Conservation (phyloP, 2,113 vertebrate genomes). For the Lycocorax pyrrhopterus region DNA sequence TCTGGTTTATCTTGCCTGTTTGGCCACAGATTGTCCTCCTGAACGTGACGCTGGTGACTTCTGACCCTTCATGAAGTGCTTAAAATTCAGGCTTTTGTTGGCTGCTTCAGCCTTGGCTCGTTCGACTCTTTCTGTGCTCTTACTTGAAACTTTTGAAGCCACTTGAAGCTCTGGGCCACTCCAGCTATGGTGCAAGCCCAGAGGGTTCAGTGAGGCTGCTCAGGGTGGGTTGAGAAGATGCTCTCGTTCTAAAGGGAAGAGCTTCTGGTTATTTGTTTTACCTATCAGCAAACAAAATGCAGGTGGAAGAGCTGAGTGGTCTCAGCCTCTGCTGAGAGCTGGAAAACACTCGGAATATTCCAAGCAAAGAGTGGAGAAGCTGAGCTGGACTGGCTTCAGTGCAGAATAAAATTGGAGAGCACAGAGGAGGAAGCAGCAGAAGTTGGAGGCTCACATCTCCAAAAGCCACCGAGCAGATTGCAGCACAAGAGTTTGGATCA, state of each 20-base stretch:
- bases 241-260: not conserved
- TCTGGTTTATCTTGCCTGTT: not conserved
- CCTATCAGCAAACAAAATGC: not conserved
- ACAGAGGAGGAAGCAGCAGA: not conserved
- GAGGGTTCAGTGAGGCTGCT: not conserved
- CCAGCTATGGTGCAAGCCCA: not conserved
- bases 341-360: not conserved
- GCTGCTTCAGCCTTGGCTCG: accelerated
- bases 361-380: not conserved
- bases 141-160: not conserved
- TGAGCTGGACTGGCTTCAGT: not conserved
- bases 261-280: not conserved
- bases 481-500: not conserved
- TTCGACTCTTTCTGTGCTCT: not conserved
- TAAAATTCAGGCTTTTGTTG: not conserved
- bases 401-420: not conserved
- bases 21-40: not conserved
- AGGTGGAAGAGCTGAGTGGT: not conserved
- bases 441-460: not conserved
- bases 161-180: not conserved
- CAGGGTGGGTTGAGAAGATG: not conserved
- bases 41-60: not conserved
- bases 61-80: not conserved
- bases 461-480: not conserved
- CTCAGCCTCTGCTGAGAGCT: not conserved